Evolutionary conservation across 2,113 vertebrate genomes (phyloP).

Genomic region (Procapra przewalskii): DNA sequence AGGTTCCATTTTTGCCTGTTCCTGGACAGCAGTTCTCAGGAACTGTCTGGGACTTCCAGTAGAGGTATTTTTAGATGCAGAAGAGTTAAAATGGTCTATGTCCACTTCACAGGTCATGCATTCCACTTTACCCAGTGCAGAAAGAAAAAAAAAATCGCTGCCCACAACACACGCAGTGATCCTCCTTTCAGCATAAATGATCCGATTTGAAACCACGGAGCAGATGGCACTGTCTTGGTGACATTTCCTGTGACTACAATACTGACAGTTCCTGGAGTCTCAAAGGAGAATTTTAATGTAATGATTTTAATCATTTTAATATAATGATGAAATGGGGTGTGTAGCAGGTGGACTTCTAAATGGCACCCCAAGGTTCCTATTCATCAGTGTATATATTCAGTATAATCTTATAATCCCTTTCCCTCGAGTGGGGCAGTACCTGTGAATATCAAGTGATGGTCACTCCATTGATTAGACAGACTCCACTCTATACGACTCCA

Average conservation of each 20-base stretch:
- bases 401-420: not conserved
- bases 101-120: not conserved
- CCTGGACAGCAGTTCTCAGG: not conserved
- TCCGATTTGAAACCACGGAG: not conserved
- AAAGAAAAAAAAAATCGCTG: not conserved
- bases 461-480: not conserved
- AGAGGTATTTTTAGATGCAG: not conserved
- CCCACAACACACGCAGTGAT: not conserved
- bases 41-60: not conserved
- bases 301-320: not conserved
- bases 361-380: fast-evolving
- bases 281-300: not conserved
- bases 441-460: not conserved
- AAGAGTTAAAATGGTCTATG: not conserved
- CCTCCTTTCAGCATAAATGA: not conserved
- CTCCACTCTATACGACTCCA: not conserved
- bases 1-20: not conserved
- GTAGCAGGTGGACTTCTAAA: not conserved
- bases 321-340: not conserved
- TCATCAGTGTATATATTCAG: not conserved
- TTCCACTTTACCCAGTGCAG: not conserved
- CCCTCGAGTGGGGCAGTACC: not conserved
- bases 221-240: not conserved
- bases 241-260: not conserved
- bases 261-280: not conserved